phyloP scores from a whole-genome alignment of 2,113 vertebrate species.

The Sorex araneus region DNA sequence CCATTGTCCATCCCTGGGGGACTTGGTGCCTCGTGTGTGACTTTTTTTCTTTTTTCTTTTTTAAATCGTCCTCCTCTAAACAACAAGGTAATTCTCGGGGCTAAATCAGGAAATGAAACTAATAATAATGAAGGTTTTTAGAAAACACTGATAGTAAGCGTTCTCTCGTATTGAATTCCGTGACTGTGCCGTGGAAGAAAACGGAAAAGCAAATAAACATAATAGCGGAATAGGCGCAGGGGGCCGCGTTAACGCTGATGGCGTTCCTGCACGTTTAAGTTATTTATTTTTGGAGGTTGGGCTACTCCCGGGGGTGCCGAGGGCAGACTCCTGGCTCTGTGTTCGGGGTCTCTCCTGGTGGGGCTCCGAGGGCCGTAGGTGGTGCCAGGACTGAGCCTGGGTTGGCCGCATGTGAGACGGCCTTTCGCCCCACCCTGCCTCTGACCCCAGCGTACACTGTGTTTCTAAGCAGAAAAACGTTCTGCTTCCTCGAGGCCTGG shows the following conservation, averaged over 20 bases:
- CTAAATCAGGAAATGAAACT: conserved; percentile 58
- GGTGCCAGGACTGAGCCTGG: too few species aligned
- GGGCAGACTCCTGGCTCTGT: too few species aligned
- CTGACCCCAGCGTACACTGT: too few species aligned
- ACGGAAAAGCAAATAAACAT: conserved; percentile 30
- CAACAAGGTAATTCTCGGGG: conserved; percentile 42
- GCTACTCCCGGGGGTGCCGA: too few species aligned
- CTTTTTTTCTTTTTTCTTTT: background rate
- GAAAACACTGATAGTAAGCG: conserved; percentile 28
- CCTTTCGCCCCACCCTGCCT: too few species aligned
- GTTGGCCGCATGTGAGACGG: too few species aligned
- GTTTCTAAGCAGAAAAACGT: background rate
- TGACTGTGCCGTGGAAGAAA: background rate
- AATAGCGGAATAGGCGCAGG: background rate
- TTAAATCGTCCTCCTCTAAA: background rate
- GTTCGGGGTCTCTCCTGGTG: too few species aligned
- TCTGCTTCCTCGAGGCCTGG: background rate
- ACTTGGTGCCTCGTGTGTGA: too few species aligned
- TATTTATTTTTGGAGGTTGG: too few species aligned
- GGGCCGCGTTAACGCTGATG: background rate
- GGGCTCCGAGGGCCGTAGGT: too few species aligned
- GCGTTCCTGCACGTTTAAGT: background rate
- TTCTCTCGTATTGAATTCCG: conserved; percentile 53
- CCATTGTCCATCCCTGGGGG: too few species aligned
- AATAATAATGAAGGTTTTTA: conserved; percentile 33